Evolutionary conservation across 2,797 vertebrate genomes (phyloP).

Genomic region (Xenentodon cancila): DNA sequence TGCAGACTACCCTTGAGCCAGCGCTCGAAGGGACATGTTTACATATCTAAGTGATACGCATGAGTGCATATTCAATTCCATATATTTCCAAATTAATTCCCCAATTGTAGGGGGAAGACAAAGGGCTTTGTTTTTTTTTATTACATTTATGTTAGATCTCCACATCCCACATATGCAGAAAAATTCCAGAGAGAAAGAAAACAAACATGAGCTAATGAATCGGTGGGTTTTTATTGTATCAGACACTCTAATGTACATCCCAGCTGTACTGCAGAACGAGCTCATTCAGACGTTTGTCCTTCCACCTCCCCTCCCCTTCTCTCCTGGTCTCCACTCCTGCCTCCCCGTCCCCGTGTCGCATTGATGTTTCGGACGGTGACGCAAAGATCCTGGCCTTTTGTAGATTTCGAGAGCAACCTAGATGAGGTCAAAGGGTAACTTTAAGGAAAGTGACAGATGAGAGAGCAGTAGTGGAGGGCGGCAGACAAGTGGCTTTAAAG

Average conservation of each 20-base stretch:
- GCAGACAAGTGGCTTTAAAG: constrained; percentile 62
- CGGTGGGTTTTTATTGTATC: constrained; percentile 50
- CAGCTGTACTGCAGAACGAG: constrained; percentile 65
- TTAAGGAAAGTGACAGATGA: constrained; percentile 78
- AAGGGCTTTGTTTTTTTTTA: constrained; percentile 57
- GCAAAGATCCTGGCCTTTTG: constrained; percentile 64
- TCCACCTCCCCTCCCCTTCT: constrained; percentile 2
- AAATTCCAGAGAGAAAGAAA: constrained; percentile 63
- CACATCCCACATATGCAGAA: constrained; percentile 56
- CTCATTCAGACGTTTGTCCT: constrained; percentile 57
- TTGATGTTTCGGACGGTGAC: constrained; percentile 65
- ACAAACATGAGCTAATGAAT: constrained; percentile 51
- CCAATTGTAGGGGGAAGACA: constrained; percentile 34
- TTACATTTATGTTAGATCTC: constrained; percentile 56
- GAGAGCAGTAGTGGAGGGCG: constrained; percentile 51
- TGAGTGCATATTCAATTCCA: constrained; percentile 41
- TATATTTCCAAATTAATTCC: constrained; percentile 54
- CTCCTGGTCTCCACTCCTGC: constrained; percentile 25
- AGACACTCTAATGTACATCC: constrained; percentile 63
- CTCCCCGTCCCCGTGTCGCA: constrained; percentile 46
- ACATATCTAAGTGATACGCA: constrained; percentile 49
- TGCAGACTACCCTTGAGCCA: constrained; percentile 12
- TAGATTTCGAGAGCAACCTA: constrained; percentile 57
- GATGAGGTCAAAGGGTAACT: constrained; percentile 67
- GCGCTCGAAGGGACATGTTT: constrained; percentile 49